These are phyloP conservation scores for Tenebrio molitor DNA, from an alignment of 1,140 invertebrate genomes.

Conservation along the genomic window DNA sequence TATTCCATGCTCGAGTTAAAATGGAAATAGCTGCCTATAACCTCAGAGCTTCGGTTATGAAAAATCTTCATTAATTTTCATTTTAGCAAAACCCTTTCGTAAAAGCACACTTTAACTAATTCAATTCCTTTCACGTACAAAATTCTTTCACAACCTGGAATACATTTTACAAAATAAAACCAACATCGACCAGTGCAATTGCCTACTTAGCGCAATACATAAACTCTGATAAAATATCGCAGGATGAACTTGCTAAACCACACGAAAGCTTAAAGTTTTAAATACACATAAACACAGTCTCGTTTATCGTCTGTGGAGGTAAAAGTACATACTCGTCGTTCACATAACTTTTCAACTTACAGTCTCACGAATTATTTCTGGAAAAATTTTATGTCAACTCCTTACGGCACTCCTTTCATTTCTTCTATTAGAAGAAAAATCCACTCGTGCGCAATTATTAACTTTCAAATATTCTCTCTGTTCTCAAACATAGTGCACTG, in stretches of 20 bases:
- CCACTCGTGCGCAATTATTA: too few species aligned
- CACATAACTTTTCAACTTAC: slow-evolving; percentile 42
- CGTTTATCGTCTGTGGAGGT: slow-evolving; percentile 40
- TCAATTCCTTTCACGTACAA: slow-evolving; percentile 37
- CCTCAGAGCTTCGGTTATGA: slow-evolving; percentile 30
- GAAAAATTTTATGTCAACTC: slow-evolving; percentile 1
- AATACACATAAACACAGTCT: slow-evolving; percentile 44
- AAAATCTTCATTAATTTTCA: slow-evolving; percentile 42
- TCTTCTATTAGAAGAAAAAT: too few species aligned
- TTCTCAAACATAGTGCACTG: too few species aligned
- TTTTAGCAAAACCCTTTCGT: slow-evolving; percentile 34
- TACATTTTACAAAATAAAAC: not conserved
- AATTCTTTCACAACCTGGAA: slow-evolving; percentile 15
- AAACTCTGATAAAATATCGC: slow-evolving; percentile 40
- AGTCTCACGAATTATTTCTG: slow-evolving; percentile 27
- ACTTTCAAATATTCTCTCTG: too few species aligned
- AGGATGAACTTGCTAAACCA: slow-evolving; percentile 40
- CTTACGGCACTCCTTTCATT: too few species aligned
- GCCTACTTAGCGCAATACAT: slow-evolving; percentile 33
- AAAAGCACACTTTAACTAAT: slow-evolving; percentile 28
- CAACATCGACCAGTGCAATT: slow-evolving; percentile 19
- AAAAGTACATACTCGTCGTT: slow-evolving; percentile 18
- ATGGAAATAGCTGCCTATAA: slow-evolving; percentile 40
- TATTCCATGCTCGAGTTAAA: slow-evolving; percentile 20
- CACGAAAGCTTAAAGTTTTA: slow-evolving; percentile 44